Conservation (phyloP, 1,140 invertebrate species). For the Trinorchestia longiramus region DNA sequence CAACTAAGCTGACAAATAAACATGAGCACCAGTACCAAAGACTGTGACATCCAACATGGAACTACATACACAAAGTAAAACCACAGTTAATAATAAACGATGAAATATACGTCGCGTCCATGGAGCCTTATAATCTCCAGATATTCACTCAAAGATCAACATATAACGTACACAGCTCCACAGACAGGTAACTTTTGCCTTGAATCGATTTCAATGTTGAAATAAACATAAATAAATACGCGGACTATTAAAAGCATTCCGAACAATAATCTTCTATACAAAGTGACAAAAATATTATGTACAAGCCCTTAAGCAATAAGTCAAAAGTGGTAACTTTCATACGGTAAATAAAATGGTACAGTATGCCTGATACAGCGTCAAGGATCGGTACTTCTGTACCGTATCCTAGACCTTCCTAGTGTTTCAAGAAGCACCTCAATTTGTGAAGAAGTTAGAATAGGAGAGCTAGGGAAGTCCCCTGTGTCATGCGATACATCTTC, state of each 20-base stretch:
- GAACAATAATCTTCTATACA: slow-evolving; percentile 9
- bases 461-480: neutral
- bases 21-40: neutral
- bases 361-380: neutral
- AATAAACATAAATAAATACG: slow-evolving; percentile 44
- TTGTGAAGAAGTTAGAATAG: neutral
- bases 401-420: neutral
- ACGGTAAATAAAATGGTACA: neutral
- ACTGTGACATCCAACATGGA: neutral
- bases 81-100: neutral
- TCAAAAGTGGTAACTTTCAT: slow-evolving; percentile 35
- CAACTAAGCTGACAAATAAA: too few species aligned
- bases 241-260: neutral
- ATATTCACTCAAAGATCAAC: neutral
- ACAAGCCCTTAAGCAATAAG: slow-evolving; percentile 2
- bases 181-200: slow-evolving; percentile 10
- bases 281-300: neutral
- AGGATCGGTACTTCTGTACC: neutral
- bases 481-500: neutral
- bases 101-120: neutral
- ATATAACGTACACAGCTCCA: neutral
- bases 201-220: neutral
- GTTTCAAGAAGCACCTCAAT: slow-evolving; percentile 19
- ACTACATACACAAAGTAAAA: neutral
- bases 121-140: neutral